A percentile compares a stretch with the other conserved stretches of the same genome.
phyloP scores from a whole-genome alignment of 2,797 vertebrate genomes.

The Saxicola maurus region DNA sequence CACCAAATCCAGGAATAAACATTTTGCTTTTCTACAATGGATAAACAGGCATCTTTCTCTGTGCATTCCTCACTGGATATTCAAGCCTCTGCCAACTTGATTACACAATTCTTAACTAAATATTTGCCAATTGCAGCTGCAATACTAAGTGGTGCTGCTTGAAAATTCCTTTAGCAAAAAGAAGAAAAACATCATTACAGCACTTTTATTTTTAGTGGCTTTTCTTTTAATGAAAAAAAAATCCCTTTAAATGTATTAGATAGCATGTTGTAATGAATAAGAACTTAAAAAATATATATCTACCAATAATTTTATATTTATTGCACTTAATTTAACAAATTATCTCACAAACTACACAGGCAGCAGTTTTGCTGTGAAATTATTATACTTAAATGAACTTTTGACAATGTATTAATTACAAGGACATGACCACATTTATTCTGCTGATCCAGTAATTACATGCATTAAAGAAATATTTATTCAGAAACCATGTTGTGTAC shows the following conservation, averaged over 20 bases:
- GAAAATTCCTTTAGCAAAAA: constrained; percentile 20
- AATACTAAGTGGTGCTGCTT: constrained; percentile 22
- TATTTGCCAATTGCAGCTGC: constrained; percentile 54
- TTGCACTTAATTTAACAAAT: constrained; percentile 78
- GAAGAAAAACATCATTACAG: not conserved
- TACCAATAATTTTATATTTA: constrained; percentile 73
- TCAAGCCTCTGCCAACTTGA: not conserved
- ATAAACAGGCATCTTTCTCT: constrained; percentile 33
- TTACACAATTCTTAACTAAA: constrained; percentile 59
- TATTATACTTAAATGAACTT: constrained; percentile 84
- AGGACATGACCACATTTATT: constrained; percentile 82
- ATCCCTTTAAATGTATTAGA: constrained; percentile 42
- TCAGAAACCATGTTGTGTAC: constrained; percentile 72
- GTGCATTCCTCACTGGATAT: not conserved
- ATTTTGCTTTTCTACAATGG: not conserved
- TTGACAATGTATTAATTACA: constrained; percentile 83
- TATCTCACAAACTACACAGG: constrained; percentile 68
- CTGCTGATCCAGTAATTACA: constrained; percentile 81
- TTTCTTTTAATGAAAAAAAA: not conserved
- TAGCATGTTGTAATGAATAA: constrained; percentile 10
- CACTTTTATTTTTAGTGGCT: constrained; percentile 11
- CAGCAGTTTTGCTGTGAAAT: constrained; percentile 77
- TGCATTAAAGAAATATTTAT: constrained; percentile 82
- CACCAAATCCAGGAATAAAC: constrained; percentile 21
- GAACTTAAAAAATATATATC: constrained; percentile 52